Percentiles rank a stretch among this genome's conserved stretches.
These are phyloP conservation scores for Cryptus viduatorius DNA, from an alignment of 2,888 invertebrate genomes.

Conservation along the genomic window DNA sequence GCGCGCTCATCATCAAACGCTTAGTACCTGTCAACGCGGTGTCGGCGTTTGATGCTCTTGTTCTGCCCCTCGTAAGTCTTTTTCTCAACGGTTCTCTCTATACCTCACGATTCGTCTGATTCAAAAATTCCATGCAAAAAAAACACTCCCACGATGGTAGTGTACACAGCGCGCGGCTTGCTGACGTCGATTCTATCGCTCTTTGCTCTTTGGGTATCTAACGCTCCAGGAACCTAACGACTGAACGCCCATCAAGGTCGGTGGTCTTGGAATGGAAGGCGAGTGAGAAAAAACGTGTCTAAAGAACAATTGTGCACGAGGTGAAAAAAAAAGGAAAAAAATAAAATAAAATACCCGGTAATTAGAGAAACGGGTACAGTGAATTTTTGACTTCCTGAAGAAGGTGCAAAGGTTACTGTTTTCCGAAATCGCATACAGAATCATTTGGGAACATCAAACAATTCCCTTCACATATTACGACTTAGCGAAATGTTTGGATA, in stretches of 20 bases:
- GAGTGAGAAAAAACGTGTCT: conserved; percentile 17
- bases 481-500: too few relatives aligned
- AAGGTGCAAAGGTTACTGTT: not conserved
- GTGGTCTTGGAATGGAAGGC: conserved; percentile 33
- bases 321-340: conserved; percentile 15
- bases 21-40: conserved; percentile 62
- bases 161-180: not conserved
- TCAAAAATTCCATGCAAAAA: conserved; percentile 28
- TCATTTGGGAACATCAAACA: too few relatives aligned
- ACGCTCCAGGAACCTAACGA: conserved; percentile 44
- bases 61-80: not conserved
- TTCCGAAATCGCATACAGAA: too few relatives aligned
- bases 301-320: conserved; percentile 28
- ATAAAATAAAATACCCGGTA: not conserved
- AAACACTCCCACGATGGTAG: conserved; percentile 57
- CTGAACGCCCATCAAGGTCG: conserved; percentile 57
- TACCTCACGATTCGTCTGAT: conserved; percentile 33
- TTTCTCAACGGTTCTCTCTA: conserved; percentile 14
- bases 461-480: too few relatives aligned
- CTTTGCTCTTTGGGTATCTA: conserved; percentile 13
- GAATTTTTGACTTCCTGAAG: conserved; percentile 42
- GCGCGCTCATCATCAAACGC: conserved; percentile 61
- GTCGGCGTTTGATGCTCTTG: conserved; percentile 20
- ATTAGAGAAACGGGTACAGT: not conserved
- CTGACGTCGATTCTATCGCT: not conserved